Evolutionary conservation across 1,140 invertebrate species (phyloP).

Genomic region (Stegodyphus mimosarum): DNA sequence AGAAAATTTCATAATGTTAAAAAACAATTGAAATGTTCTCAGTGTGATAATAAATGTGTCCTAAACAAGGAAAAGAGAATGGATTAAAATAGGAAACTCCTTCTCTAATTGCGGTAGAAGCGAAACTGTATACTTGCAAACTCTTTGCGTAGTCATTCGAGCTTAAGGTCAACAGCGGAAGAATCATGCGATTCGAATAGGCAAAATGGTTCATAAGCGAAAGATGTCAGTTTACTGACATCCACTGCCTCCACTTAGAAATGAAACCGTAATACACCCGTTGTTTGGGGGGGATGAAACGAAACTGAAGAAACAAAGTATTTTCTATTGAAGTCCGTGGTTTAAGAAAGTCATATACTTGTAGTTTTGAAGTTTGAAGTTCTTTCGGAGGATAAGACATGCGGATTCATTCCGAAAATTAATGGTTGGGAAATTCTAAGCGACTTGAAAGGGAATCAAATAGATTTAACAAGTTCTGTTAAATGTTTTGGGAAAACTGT

Average conservation of each 20-base stretch:
- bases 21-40: not conserved
- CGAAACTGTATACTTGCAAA: not conserved
- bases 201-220: not conserved
- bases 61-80: not conserved
- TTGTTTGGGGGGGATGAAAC: not conserved
- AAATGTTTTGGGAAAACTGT: not conserved
- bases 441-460: not conserved
- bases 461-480: not conserved
- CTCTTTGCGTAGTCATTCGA: not conserved
- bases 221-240: not conserved
- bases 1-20: not conserved
- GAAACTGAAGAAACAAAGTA: not conserved
- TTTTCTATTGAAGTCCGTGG: not conserved
- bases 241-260: not conserved
- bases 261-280: not conserved
- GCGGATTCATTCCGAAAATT: not conserved
- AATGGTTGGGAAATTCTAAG: not conserved
- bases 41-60: not conserved
- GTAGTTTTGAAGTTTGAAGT: conserved; percentile 9
- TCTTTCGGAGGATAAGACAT: not conserved
- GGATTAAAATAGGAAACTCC: not conserved
- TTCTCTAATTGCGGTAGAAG: not conserved
- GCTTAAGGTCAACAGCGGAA: not conserved
- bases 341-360: not conserved
- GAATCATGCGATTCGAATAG: not conserved